phyloP scores from a whole-genome alignment of 2,888 invertebrate species.

The Lochmaea crataegi region DNA sequence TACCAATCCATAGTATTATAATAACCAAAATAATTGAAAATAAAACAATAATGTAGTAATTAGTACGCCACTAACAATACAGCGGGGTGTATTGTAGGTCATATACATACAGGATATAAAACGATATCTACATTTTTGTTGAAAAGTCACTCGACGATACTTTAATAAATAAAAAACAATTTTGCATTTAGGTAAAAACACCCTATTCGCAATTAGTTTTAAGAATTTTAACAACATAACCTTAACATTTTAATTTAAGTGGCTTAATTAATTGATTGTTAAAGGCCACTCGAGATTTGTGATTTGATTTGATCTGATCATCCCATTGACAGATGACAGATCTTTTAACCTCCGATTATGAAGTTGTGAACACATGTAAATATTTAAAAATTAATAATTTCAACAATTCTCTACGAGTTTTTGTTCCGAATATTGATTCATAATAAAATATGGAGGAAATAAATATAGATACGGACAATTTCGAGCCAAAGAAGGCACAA shows the following conservation, averaged over 20 bases:
- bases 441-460: constrained; percentile 56
- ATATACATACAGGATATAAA: background rate
- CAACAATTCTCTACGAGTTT: background rate
- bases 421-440: background rate
- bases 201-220: no score
- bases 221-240: no score
- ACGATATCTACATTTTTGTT: no score
- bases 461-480: constrained; percentile 69
- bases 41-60: background rate
- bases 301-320: background rate
- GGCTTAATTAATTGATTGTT: background rate
- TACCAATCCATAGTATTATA: background rate
- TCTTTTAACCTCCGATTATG: background rate
- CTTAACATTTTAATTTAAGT: background rate
- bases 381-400: background rate
- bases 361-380: constrained; percentile 14
- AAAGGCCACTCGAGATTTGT: background rate
- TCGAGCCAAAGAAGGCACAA: constrained; percentile 68
- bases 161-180: no score
- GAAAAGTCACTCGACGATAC: no score
- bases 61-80: background rate
- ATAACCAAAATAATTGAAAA: background rate
- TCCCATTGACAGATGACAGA: constrained; percentile 2
- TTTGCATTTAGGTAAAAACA: no score
- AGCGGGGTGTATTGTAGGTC: background rate